phyloP scores from a whole-genome alignment of 2,113 vertebrate species.

The Sylvicapra grimmia region DNA sequence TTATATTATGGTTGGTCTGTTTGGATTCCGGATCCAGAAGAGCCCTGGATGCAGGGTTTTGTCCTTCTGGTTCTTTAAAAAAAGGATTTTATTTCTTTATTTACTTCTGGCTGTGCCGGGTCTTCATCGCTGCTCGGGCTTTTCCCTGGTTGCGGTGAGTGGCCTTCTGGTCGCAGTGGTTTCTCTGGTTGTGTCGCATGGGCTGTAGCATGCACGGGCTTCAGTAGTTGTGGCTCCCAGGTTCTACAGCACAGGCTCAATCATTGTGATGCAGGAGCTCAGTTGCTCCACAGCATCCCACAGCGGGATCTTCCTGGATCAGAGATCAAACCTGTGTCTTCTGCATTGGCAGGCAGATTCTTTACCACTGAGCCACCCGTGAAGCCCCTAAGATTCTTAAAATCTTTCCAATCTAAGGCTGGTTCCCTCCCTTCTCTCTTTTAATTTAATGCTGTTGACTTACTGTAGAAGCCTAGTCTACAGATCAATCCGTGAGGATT shows the following conservation, averaged over 20 bases:
- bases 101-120: neutral
- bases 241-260: neutral
- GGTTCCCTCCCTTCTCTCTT: neutral
- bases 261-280: neutral
- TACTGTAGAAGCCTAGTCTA: neutral
- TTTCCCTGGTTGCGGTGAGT: neutral
- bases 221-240: neutral
- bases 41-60: neutral
- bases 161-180: neutral
- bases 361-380: neutral
- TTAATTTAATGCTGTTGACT: neutral
- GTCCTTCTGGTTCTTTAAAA: neutral
- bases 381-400: neutral
- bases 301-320: neutral
- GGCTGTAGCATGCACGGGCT: rapidly evolving
- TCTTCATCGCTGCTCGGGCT: neutral
- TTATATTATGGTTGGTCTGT: neutral
- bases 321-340: neutral
- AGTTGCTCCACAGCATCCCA: neutral
- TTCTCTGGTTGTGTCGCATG: neutral
- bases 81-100: neutral
- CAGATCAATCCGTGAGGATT: neutral
- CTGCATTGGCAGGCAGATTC: neutral
- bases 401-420: neutral
- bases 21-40: neutral